These are phyloP conservation scores for Drosophila willistoni DNA, from an alignment of 1,140 invertebrate species.

Conservation along the genomic window DNA sequence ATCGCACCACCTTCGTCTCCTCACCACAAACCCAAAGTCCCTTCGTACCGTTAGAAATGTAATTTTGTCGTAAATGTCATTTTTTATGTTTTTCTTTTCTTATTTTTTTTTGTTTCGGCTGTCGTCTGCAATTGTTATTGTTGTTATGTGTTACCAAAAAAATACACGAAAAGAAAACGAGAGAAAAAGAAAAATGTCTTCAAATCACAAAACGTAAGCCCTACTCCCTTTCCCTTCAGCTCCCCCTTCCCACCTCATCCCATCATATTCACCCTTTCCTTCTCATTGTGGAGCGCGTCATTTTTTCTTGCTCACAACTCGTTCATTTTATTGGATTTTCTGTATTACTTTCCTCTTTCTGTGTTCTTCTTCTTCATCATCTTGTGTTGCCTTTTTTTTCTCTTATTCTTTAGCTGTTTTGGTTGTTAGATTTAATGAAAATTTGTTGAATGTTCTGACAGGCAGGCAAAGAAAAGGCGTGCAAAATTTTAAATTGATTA, in stretches of 20 bases:
- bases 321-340: slow-evolving; percentile 68
- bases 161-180: slow-evolving; percentile 20
- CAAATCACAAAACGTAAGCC: slow-evolving; percentile 64
- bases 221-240: not conserved
- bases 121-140: slow-evolving; percentile 67
- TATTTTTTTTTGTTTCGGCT: slow-evolving; percentile 37
- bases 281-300: slow-evolving; percentile 29
- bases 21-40: not conserved
- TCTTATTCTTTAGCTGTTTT: slow-evolving; percentile 31
- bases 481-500: slow-evolving; percentile 76
- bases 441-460: slow-evolving; percentile 67
- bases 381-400: slow-evolving; percentile 25
- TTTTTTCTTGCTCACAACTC: slow-evolving; percentile 52
- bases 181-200: slow-evolving; percentile 65
- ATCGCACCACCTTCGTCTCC: not conserved
- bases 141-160: slow-evolving; percentile 26
- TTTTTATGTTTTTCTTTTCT: slow-evolving; percentile 60
- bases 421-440: slow-evolving; percentile 71
- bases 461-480: slow-evolving; percentile 48
- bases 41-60: slow-evolving; percentile 57
- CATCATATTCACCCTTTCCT: not conserved
- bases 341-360: slow-evolving; percentile 14
- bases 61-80: slow-evolving; percentile 75
- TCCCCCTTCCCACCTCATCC: slow-evolving; percentile 7
- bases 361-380: not conserved